Evolutionary conservation across 1,140 invertebrate species (phyloP).

Genomic region (Pygmarrhopalites habei): DNA sequence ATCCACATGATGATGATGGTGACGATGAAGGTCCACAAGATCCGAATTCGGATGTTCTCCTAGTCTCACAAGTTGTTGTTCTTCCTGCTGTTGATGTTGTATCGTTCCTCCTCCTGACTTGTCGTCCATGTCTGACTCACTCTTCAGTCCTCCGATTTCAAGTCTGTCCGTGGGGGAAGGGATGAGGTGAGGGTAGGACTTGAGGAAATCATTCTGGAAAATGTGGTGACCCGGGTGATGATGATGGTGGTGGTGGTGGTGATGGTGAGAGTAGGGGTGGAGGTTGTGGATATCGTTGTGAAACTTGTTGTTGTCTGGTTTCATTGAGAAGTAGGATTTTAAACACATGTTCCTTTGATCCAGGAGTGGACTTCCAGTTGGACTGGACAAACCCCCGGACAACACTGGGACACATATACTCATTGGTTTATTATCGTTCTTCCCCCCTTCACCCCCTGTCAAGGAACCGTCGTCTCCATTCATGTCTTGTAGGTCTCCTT

Average conservation of each 20-base stretch:
- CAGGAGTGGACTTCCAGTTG: neutral
- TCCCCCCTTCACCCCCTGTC: neutral
- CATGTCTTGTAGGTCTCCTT: neutral
- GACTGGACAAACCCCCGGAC: neutral
- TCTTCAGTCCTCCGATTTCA: too few relatives aligned
- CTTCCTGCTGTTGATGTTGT: too few relatives aligned
- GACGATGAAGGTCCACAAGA: neutral
- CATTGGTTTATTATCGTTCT: neutral
- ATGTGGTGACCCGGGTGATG: conserved; percentile 5
- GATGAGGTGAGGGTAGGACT: neutral
- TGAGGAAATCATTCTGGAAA: neutral
- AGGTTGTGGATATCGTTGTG: neutral
- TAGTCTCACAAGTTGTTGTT: too few relatives aligned
- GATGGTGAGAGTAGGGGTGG: neutral
- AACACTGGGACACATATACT: neutral
- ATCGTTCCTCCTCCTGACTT: too few relatives aligned
- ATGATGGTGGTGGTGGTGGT: conserved; percentile 8
- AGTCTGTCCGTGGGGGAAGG: neutral
- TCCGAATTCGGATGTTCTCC: too few relatives aligned
- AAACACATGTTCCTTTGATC: neutral
- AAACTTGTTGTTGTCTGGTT: neutral
- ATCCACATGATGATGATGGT: neutral
- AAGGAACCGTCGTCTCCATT: neutral
- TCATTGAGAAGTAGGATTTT: conserved; percentile 7
- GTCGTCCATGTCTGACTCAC: too few relatives aligned